These are phyloP conservation scores for Thymallus thymallus DNA, from an alignment of 2,113 vertebrate species.

Conservation along the genomic window DNA sequence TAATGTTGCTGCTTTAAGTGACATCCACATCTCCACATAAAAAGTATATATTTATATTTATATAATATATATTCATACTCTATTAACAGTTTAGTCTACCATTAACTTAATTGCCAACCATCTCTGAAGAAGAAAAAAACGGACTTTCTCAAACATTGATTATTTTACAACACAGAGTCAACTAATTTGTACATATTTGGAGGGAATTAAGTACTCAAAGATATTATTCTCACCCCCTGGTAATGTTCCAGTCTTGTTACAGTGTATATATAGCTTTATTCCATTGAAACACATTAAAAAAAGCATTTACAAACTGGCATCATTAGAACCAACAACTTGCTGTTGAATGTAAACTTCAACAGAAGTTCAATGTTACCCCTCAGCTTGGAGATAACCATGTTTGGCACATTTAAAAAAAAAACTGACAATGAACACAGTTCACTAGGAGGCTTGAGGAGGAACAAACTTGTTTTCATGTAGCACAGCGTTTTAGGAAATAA, in stretches of 20 bases:
- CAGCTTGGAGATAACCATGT: constrained; percentile 45
- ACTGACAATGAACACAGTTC: constrained; percentile 60
- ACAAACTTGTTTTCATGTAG: constrained; percentile 75
- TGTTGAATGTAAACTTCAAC: constrained; percentile 56
- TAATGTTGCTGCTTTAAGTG: constrained; percentile 78
- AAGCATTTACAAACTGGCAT: constrained; percentile 77
- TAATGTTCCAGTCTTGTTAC: constrained; percentile 43
- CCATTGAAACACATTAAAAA: constrained; percentile 64
- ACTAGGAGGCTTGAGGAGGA: constrained; percentile 69
- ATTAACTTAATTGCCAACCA: constrained; percentile 72
- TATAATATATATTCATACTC: constrained; percentile 84
- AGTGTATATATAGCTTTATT: constrained; percentile 53
- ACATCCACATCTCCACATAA: constrained; percentile 82
- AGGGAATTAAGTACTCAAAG: constrained; percentile 58
- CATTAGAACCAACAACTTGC: constrained; percentile 59
- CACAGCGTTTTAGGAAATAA: not conserved
- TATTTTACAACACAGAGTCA: constrained; percentile 76
- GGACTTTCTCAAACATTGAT: constrained; percentile 65
- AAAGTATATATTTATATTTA: constrained; percentile 83
- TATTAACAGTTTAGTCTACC: constrained; percentile 78
- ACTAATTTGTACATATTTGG: constrained; percentile 73
- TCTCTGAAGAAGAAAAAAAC: constrained; percentile 47
- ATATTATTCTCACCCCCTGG: constrained; percentile 40
- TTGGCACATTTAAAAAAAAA: constrained; percentile 70
- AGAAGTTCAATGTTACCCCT: constrained; percentile 53